Conservation (phyloP, 1,140 invertebrate species). For the Penaeus vannamei region DNA sequence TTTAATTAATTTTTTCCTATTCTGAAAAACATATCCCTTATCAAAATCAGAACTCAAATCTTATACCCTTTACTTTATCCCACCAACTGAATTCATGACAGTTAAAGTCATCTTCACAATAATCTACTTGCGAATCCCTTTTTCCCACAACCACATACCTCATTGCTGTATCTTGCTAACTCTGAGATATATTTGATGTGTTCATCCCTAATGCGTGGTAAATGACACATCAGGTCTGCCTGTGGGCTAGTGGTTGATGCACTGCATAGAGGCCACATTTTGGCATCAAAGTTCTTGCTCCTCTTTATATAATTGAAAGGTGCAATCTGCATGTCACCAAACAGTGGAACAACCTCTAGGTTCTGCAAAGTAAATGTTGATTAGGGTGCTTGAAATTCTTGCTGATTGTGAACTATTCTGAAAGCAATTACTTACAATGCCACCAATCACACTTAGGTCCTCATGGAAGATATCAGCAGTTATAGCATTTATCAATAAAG, state of each 20-base stretch:
- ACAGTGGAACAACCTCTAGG: conserved; percentile 97
- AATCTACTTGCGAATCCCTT: too few species aligned
- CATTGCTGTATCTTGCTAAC: conserved; percentile 94
- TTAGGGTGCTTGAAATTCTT: neutral
- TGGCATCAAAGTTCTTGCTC: conserved; percentile 93
- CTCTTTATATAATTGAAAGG: conserved; percentile 98
- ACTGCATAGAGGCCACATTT: conserved; percentile 92
- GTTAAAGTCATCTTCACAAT: too few species aligned
- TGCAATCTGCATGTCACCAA: conserved; percentile 99
- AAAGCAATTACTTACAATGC: too few species aligned
- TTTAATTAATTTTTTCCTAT: too few species aligned
- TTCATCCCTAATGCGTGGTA: conserved; percentile 95
- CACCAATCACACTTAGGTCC: too few species aligned
- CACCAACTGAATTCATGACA: too few species aligned
- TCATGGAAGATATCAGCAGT: too few species aligned
- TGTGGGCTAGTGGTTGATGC: conserved; percentile 87
- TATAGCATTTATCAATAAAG: neutral
- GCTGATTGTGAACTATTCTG: neutral
- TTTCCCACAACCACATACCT: conserved; percentile 75
- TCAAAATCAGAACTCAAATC: too few species aligned
- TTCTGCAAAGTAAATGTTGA: conserved; percentile 75
- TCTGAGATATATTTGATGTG: conserved; percentile 98
- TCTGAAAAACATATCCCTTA: too few species aligned
- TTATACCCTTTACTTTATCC: too few species aligned
- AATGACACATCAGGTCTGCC: conserved; percentile 95